Percentiles rank a stretch among this genome's conserved stretches.
Conservation (phyloP, 2,113 vertebrate genomes). For the Ramphastos sulfuratus region DNA sequence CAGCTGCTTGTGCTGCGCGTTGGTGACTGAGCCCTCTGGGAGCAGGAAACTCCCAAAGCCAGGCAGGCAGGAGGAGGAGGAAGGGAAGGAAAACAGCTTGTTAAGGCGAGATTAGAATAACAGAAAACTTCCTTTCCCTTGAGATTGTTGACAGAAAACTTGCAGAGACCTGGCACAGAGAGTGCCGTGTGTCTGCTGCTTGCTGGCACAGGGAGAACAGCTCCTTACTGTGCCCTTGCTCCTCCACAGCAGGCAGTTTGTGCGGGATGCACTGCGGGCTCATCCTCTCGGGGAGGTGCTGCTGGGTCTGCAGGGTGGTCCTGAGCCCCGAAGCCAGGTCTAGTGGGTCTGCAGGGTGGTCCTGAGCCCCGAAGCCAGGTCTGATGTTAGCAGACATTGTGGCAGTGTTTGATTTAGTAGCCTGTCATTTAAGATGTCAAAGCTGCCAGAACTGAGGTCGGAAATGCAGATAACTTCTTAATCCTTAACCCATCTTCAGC, state of each 20-base stretch:
- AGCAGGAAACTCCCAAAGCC: not conserved
- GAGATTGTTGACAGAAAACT: not conserved
- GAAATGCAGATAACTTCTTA: not conserved
- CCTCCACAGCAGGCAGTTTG: not conserved
- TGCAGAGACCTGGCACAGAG: accelerated
- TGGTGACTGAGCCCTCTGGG: not conserved
- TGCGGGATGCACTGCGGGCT: accelerated
- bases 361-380: no score
- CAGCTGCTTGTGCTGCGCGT: not conserved
- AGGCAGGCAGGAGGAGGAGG: not conserved
- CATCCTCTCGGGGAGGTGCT: no score
- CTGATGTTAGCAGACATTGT: not conserved
- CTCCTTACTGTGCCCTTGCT: no score
- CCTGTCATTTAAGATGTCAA: not conserved
- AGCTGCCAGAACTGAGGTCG: not conserved
- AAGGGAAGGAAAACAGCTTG: not conserved
- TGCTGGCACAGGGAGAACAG: accelerated
- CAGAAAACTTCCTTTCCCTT: not conserved
- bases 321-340: no score
- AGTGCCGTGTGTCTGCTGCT: not conserved
- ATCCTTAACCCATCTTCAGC: not conserved
- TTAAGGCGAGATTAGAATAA: not conserved
- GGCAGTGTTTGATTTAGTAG: not conserved
- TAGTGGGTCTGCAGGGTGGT: no score
- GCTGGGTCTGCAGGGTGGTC: no score